Percentiles rank a stretch among this genome's conserved stretches.
Evolutionary conservation across 1,140 invertebrate species (phyloP).

Genomic region (Drosophila pectinifera): DNA sequence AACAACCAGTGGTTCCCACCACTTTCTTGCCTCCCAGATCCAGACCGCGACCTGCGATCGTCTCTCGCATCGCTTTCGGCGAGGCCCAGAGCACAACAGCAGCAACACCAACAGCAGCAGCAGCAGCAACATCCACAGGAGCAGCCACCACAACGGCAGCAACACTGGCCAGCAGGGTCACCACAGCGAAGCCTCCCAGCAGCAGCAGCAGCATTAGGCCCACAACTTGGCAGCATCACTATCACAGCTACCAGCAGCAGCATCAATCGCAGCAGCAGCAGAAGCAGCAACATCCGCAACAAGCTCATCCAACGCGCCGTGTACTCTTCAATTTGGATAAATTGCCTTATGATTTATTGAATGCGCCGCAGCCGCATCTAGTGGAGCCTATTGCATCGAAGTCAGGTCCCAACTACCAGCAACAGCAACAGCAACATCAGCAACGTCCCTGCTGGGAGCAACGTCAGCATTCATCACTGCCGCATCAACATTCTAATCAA

Average conservation of each 20-base stretch:
- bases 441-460: constrained; percentile 57
- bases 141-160: constrained; percentile 5
- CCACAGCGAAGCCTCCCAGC: constrained; percentile 40
- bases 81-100: constrained; percentile 68
- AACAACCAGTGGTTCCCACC: constrained; percentile 41
- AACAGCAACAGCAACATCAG: constrained; percentile 57
- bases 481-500: constrained; percentile 85
- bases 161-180: constrained; percentile 46
- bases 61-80: constrained; percentile 84
- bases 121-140: constrained; percentile 12
- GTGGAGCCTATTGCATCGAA: constrained; percentile 76
- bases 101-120: constrained; percentile 49
- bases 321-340: constrained; percentile 85
- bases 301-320: constrained; percentile 59
- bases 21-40: constrained; percentile 74
- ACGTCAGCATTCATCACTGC: constrained; percentile 83
- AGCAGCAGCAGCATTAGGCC: constrained; percentile 48
- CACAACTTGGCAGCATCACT: constrained; percentile 72
- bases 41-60: constrained; percentile 83
- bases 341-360: constrained; percentile 84
- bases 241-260: constrained; percentile 68
- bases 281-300: constrained; percentile 36
- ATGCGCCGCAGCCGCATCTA: constrained; percentile 78
- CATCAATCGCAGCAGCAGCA: constrained; percentile 35
- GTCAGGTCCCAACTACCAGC: constrained; percentile 64